Percentiles rank a stretch among this genome's conserved stretches.
These are phyloP conservation scores for Malacosoma neustria DNA, from an alignment of 2,888 invertebrate species.

Conservation along the genomic window DNA sequence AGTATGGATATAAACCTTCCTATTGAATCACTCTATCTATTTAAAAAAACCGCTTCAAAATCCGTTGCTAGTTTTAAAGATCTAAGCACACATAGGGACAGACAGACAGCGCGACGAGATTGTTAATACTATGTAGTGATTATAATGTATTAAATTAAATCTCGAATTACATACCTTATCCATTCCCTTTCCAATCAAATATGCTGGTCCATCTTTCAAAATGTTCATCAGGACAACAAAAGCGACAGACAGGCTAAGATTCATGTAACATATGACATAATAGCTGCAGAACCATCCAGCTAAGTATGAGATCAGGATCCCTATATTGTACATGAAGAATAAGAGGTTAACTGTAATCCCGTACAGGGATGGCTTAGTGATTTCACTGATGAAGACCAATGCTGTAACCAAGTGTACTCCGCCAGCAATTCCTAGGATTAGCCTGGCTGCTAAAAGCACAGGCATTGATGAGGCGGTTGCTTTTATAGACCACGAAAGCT, in stretches of 20 bases:
- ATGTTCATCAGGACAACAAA: constrained; percentile 16
- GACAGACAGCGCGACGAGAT: no score
- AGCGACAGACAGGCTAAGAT: constrained; percentile 15
- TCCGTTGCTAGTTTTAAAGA: no score
- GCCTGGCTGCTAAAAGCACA: constrained; percentile 47
- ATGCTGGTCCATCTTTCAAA: constrained; percentile 26
- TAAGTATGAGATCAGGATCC: constrained; percentile 22
- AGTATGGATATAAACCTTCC: no score
- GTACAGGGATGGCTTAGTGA: constrained; percentile 24
- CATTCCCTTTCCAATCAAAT: constrained; percentile 21
- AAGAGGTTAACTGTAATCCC: constrained; percentile 17
- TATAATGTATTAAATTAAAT: no score
- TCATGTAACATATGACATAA: constrained; percentile 23
- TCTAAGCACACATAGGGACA: no score
- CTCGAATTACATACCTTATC: constrained; percentile 27
- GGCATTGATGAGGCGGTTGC: constrained; percentile 18
- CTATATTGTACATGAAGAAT: constrained; percentile 18
- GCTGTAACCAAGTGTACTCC: constrained; percentile 57
- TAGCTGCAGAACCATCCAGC: constrained; percentile 31
- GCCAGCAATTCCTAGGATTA: constrained; percentile 65
- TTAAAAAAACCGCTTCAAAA: no score
- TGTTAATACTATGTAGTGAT: no score
- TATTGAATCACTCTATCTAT: no score
- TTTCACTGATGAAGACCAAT: constrained; percentile 70
- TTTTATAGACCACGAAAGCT: constrained; percentile 30